A percentile compares a stretch with the other conserved stretches of the same genome.
Conservation (phyloP, 2,797 vertebrate species). For the Amblyopsis hoosieri region DNA sequence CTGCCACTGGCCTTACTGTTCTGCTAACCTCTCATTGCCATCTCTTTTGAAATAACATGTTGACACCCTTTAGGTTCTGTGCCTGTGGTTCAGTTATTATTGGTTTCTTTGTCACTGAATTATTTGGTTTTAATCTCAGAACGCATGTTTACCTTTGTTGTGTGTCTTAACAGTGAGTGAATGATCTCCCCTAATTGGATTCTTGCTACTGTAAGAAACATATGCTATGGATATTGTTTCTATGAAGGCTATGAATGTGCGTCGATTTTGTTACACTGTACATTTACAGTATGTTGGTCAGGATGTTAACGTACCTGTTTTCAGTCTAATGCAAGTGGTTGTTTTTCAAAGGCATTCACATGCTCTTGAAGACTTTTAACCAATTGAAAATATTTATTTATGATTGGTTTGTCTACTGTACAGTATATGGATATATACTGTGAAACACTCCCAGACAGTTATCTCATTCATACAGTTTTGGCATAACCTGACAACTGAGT, state of each 20-base stretch:
- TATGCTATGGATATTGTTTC: conserved; percentile 33
- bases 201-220: conserved; percentile 22
- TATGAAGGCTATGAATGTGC: conserved; percentile 40
- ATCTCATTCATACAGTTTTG: conserved; percentile 17
- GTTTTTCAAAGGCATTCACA: too few relatives aligned
- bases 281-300: conserved; percentile 44
- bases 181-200: conserved; percentile 30
- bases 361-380: too few relatives aligned
- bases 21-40: conserved; percentile 54
- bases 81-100: conserved; percentile 58
- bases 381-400: too few relatives aligned
- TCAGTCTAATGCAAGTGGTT: conserved; percentile 14
- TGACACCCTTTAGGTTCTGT: conserved; percentile 69
- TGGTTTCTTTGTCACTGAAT: conserved; percentile 19
- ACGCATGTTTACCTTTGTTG: conserved; percentile 54
- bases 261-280: conserved; percentile 47
- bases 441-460: conserved; percentile 41
- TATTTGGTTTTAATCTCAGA: conserved; percentile 30
- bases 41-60: conserved; percentile 64
- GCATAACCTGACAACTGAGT: too few relatives aligned
- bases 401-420: conserved; percentile 51
- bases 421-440: conserved; percentile 62
- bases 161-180: conserved; percentile 34
- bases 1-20: conserved; percentile 66
- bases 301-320: conserved; percentile 54